A percentile compares a stretch with the other conserved stretches of the same genome.
These are phyloP conservation scores for Serripes groenlandicus DNA, from an alignment of 2,888 invertebrate genomes.

Conservation along the genomic window DNA sequence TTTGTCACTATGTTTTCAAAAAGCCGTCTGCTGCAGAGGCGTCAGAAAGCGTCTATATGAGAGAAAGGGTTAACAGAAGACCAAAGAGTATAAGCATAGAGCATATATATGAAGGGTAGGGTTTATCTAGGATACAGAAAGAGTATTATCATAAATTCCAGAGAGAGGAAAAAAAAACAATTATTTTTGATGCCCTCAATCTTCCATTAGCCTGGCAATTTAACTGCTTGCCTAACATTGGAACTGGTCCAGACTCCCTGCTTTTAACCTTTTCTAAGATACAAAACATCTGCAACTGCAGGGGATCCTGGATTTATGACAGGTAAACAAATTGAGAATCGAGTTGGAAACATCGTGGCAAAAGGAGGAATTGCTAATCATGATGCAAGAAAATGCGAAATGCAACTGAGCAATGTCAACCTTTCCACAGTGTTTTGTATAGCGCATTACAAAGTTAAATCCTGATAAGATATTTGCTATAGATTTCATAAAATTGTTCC, in stretches of 20 bases:
- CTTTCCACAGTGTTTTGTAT: neutral
- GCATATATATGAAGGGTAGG: too few species aligned
- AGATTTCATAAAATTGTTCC: neutral
- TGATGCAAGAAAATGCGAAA: too few species aligned
- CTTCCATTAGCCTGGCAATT: conserved; percentile 11
- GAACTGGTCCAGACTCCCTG: neutral
- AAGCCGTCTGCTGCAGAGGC: too few species aligned
- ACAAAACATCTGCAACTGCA: neutral
- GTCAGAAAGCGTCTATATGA: too few species aligned
- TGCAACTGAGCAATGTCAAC: neutral
- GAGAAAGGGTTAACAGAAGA: too few species aligned
- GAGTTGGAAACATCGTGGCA: neutral
- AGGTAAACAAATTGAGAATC: neutral
- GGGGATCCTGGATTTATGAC: neutral
- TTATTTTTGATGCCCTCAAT: conserved; percentile 17
- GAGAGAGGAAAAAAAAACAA: conserved; percentile 14
- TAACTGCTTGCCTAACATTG: neutral
- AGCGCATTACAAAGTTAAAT: neutral
- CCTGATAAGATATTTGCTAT: neutral
- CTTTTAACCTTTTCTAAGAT: neutral
- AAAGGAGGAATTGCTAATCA: neutral
- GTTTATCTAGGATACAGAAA: neutral
- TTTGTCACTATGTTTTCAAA: too few species aligned
- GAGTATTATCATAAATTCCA: conserved; percentile 11
- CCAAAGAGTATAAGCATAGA: too few species aligned